phyloP scores from a whole-genome alignment of 2,797 vertebrate genomes.

The Streptopelia turtur region DNA sequence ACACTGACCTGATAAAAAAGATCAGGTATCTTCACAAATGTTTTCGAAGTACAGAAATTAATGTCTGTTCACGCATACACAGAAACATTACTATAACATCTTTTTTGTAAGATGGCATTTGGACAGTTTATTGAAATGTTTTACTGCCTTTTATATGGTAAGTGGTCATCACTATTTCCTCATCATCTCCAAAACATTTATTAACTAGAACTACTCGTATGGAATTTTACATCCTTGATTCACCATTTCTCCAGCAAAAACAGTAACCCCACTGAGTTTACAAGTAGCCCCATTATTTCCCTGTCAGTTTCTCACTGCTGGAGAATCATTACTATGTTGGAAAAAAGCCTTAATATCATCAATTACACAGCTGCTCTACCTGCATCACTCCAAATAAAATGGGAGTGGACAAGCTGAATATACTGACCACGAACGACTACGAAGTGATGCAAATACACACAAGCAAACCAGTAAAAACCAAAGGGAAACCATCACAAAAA shows the following conservation, averaged over 20 bases:
- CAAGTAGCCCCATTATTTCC: slow-evolving; percentile 47
- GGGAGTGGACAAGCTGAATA: background rate
- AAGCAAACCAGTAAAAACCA: background rate
- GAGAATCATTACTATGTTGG: slow-evolving; percentile 14
- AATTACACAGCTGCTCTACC: slow-evolving; percentile 52
- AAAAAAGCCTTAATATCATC: slow-evolving; percentile 7
- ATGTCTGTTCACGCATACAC: background rate
- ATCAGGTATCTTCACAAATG: background rate
- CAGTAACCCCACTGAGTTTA: slow-evolving; percentile 39
- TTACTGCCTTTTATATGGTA: background rate
- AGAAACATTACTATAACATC: background rate
- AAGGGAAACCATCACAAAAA: background rate
- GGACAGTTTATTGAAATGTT: background rate
- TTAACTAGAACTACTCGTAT: background rate
- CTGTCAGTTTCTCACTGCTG: slow-evolving; percentile 39
- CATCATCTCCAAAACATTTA: background rate
- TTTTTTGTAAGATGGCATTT: background rate
- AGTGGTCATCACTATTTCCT: background rate
- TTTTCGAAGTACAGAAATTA: background rate
- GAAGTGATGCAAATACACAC: background rate
- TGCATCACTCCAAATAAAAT: background rate
- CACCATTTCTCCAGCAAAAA: background rate
- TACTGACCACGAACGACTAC: background rate
- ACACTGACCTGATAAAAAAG: background rate
- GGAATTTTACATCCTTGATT: background rate